phyloP scores from a whole-genome alignment of 2,888 invertebrate genomes.

The Sialis fuliginosa region DNA sequence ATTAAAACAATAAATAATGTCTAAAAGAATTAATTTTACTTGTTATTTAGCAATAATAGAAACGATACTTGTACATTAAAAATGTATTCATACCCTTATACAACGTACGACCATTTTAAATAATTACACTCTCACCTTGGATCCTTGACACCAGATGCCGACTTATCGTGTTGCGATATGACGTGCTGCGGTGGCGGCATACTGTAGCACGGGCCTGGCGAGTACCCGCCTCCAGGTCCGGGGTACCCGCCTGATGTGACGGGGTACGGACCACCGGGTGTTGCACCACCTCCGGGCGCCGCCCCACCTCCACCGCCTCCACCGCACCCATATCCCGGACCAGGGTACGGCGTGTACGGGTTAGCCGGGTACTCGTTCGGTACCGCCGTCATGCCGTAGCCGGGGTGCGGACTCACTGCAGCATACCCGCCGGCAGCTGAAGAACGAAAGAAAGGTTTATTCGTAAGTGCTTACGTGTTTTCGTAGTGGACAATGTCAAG shows the following conservation, averaged over 20 bases:
- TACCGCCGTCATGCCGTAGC: constrained; percentile 57
- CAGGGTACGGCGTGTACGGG: constrained; percentile 51
- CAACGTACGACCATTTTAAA: too few relatives aligned
- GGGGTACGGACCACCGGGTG: constrained; percentile 25
- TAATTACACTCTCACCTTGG: constrained; percentile 37
- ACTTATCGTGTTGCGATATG: constrained; percentile 52
- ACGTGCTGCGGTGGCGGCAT: constrained; percentile 73
- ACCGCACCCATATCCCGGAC: constrained; percentile 37
- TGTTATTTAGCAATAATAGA: too few relatives aligned
- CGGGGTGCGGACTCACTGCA: constrained; percentile 70
- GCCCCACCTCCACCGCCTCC: constrained; percentile 24
- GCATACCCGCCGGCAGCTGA: constrained; percentile 54
- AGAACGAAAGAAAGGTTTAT: not conserved
- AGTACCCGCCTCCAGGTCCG: constrained; percentile 47
- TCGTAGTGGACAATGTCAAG: not conserved
- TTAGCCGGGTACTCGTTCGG: constrained; percentile 68
- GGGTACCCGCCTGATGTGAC: constrained; percentile 41
- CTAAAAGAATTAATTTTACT: too few relatives aligned
- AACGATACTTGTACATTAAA: not conserved
- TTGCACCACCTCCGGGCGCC: constrained; percentile 28
- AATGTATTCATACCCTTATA: not conserved
- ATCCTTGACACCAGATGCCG: constrained; percentile 37
- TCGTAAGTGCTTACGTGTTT: not conserved
- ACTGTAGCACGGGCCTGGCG: constrained; percentile 62
- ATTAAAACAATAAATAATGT: not conserved